phyloP scores from a whole-genome alignment of 2,797 vertebrate species.

The Enteromius unitaeniatus region DNA sequence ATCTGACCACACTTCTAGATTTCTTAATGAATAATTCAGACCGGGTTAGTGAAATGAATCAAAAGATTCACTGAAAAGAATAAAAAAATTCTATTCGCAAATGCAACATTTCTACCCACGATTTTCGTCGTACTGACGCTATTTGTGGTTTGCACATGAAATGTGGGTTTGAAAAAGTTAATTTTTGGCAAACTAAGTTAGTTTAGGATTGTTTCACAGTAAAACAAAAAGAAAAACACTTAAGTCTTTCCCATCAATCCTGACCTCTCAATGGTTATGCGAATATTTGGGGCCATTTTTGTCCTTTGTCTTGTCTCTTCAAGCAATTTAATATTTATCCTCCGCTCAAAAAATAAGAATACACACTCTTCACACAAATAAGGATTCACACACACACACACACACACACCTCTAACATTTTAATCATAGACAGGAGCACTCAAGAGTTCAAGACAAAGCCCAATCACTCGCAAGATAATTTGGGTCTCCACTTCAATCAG shows the following conservation, averaged over 20 bases:
- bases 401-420: constrained; percentile 70
- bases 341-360: not conserved
- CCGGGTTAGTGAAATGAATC: not conserved
- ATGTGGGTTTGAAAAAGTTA: not conserved
- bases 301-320: constrained; percentile 21
- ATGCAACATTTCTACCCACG: not conserved
- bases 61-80: not conserved
- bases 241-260: not conserved
- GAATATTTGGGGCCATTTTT: constrained; percentile 6
- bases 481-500: constrained; percentile 85
- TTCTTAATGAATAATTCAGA: not conserved
- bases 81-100: not conserved
- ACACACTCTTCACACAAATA: constrained; percentile 51
- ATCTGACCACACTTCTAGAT: not conserved
- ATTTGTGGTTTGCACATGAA: not conserved
- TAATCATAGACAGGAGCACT: constrained; percentile 79
- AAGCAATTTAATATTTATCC: constrained; percentile 18
- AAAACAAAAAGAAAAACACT: not conserved
- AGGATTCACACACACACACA: constrained; percentile 50
- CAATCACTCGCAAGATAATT: constrained; percentile 82
- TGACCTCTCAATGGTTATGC: not conserved
- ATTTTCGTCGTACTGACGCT: not conserved
- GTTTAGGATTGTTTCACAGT: not conserved
- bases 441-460: constrained; percentile 79
- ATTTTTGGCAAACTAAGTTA: not conserved